Conservation (phyloP, 2,888 invertebrate species). For the Rhaphigaster nebulosa region DNA sequence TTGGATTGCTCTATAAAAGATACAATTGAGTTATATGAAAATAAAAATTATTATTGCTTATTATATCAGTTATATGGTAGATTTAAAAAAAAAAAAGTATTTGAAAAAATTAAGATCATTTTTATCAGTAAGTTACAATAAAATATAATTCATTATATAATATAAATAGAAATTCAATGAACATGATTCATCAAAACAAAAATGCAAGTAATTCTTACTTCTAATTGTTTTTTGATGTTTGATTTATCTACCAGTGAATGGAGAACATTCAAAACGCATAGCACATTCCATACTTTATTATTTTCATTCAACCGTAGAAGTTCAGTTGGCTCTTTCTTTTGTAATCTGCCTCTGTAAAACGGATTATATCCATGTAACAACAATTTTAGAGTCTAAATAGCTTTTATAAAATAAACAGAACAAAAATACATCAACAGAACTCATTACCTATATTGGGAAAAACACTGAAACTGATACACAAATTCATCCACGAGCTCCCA, state of each 20-base stretch:
- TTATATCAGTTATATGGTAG: background rate
- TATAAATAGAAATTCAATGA: too few species aligned
- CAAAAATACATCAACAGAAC: background rate
- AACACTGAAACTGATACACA: conserved; percentile 96
- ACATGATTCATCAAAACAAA: background rate
- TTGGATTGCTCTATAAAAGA: too few species aligned
- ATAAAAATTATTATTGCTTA: too few species aligned
- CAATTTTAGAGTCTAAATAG: background rate
- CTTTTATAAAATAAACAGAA: background rate
- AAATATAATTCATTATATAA: background rate
- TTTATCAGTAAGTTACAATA: background rate
- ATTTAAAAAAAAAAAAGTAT: background rate
- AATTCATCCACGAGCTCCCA: conserved; percentile 99
- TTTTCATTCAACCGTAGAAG: conserved; percentile 81
- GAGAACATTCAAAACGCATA: conserved; percentile 96
- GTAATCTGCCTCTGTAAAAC: conserved; percentile 60
- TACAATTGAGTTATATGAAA: too few species aligned
- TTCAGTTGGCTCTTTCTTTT: conserved; percentile 80
- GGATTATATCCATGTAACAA: background rate
- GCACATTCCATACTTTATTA: conserved; percentile 96
- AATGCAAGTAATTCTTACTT: conserved; percentile 73
- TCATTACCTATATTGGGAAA: conserved; percentile 78
- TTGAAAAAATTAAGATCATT: background rate
- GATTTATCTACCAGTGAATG: conserved; percentile 98
- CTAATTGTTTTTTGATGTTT: conserved; percentile 96